Percentiles rank a stretch among this genome's conserved stretches.
These are phyloP conservation scores for Molanna angustata DNA, from an alignment of 2,888 invertebrate genomes.

Conservation along the genomic window DNA sequence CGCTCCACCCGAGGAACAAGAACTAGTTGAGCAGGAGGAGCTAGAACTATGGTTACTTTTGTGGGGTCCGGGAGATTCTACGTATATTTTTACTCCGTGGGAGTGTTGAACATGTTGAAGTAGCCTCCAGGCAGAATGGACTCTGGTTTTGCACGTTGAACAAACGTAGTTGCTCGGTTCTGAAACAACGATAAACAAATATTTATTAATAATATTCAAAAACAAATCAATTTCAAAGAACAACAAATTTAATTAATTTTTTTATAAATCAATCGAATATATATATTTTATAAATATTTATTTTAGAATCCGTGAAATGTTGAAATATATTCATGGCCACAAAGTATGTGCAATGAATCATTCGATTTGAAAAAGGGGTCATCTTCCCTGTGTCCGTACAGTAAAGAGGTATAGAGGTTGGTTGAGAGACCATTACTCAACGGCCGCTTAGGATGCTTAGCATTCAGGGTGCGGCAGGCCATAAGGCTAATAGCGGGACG, in stretches of 20 bases:
- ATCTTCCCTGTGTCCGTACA: conserved; percentile 11
- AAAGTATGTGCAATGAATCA: conserved; percentile 12
- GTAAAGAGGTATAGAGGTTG: conserved; percentile 15
- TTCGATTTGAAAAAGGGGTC: conserved; percentile 17
- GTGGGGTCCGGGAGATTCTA: conserved; percentile 50
- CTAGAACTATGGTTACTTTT: conserved; percentile 56
- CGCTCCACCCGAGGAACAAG: conserved; percentile 56
- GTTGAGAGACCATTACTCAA: conserved; percentile 29
- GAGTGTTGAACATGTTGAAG: conserved; percentile 93
- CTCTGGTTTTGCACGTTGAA: conserved; percentile 87
- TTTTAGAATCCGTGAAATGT: too few relatives aligned
- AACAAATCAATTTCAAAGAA: too few relatives aligned
- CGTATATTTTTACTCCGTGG: conserved; percentile 92
- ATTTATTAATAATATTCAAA: too few relatives aligned
- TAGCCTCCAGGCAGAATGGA: conserved; percentile 92
- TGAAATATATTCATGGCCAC: too few relatives aligned
- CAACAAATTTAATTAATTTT: too few relatives aligned
- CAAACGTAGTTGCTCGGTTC: conserved; percentile 95
- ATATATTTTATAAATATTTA: too few relatives aligned
- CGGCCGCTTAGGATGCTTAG: conserved; percentile 24
- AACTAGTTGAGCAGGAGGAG: conserved; percentile 49
- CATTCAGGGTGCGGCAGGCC: conserved; percentile 27
- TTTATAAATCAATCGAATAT: too few relatives aligned
- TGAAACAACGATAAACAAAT: conserved; percentile 58
- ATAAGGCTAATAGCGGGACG: conserved; percentile 31